These are phyloP conservation scores for Prorops nasuta DNA, from an alignment of 1,140 invertebrate species.

Conservation along the genomic window DNA sequence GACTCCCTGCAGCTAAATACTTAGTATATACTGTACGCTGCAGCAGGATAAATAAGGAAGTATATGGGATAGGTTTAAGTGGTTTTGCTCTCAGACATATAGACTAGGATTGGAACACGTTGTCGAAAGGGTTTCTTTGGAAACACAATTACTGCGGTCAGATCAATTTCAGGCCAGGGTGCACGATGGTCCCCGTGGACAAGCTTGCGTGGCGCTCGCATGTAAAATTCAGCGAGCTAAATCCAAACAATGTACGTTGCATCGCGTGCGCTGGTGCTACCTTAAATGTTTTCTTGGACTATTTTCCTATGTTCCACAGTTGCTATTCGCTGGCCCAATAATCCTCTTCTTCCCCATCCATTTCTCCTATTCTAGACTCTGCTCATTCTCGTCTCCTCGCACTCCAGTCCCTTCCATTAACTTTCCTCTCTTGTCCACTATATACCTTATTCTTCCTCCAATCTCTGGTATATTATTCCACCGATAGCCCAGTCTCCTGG, in stretches of 20 bases:
- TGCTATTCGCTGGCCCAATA: slow-evolving; percentile 23
- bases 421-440: slow-evolving; percentile 2
- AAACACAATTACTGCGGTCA: slow-evolving; percentile 5
- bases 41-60: too few species aligned
- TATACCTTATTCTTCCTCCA: slow-evolving; percentile 29
- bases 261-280: slow-evolving; percentile 18
- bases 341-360: slow-evolving; percentile 19
- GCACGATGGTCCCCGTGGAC: not conserved
- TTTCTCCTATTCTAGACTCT: slow-evolving; percentile 16
- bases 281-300: slow-evolving; percentile 6
- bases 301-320: slow-evolving; percentile 5
- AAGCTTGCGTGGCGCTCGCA: slow-evolving; percentile 15
- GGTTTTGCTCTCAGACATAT: too few species aligned
- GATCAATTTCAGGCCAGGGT: slow-evolving; percentile 4
- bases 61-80: too few species aligned
- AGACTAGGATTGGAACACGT: too few species aligned
- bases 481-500: slow-evolving; percentile 30
- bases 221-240: slow-evolving; percentile 35
- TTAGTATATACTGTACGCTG: too few species aligned
- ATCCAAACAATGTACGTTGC: slow-evolving; percentile 17
- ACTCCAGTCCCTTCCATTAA: too few species aligned
- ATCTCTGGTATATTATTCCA: slow-evolving; percentile 34
- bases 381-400: slow-evolving; percentile 12
- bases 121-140: slow-evolving; percentile 2
- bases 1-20: too few species aligned